Evolutionary conservation across 2,113 vertebrate species (phyloP), one percentile per base, ranked within the genome.

Genomic region (Datnioides undecimradiatus): DNA sequence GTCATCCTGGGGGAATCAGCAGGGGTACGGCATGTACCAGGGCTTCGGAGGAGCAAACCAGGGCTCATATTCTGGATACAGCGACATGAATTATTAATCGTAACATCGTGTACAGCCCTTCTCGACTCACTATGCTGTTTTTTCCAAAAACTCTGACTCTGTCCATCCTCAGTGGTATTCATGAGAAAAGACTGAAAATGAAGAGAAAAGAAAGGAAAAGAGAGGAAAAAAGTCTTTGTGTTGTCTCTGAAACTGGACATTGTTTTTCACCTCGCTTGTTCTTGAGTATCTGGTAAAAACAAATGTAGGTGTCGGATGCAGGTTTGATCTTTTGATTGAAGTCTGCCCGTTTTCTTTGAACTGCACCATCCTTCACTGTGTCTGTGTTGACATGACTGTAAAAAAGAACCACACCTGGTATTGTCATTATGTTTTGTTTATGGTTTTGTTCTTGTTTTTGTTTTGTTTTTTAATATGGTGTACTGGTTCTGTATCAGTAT

Each of bases 1-100:
- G 86, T 29, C 79, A 2, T 86, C 83, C 21, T 93, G 88, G 90
- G 88, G 29, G 21, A 71, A 8, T 45, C 87, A 89, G 71, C 91
- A 90, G 54, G 82, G 68, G 1, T 90, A 85, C 4, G 3, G 33
- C 27, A 27, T n/a, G 33, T 87, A 92, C 80, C 89, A 88, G 80
- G 76, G 82, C 40, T 87, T 58, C 3, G 72, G 38, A 45, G 90
- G 71, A 67, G 84, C 90, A 25, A 85, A 60, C 86, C 84, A 90
- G 46, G 55, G 52, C 27, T 73, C 90, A 0, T 89, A 83, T 65
- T 70, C 90, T n/a, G 90, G 87, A 75, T 91, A 90, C 67, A 65
- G 79, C 6, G 31, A 83, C 70, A 77, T 73, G 25, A 84, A 87
- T 83, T 91, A 86, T 66, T 91, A 80, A 73, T 59, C 45, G 14